Evolutionary conservation across 2,113 vertebrate species (phyloP), one percentile per base, ranked within the genome.

Genomic region (Corydoras sp.): DNA sequence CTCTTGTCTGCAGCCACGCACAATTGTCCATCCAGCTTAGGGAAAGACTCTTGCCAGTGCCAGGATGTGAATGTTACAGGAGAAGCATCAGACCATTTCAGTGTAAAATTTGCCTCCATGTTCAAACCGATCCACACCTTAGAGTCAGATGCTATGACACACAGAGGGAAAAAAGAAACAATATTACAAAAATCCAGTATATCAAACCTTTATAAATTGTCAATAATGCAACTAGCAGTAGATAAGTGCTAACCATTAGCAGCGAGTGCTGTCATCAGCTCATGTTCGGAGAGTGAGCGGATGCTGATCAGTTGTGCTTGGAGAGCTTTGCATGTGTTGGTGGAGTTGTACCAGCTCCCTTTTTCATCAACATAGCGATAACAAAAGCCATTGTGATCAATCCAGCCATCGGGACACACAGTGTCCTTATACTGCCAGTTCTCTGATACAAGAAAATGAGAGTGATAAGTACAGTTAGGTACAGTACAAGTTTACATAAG

Each of bases 41-140:
- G 81, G 30, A 84, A 84, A 48, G 93, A 95, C 13, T 98, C 90
- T 76, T 90, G 85, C 65, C 80, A 85, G 71, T 94, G 81, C 95
- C 95, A 99, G 49, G 88, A 85, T 53, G 93, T 95, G 72, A 96
- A 87, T 69, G 84, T 88, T 32, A 93, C 89, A 1, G 88, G 77
- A 5, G 89, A 92, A 24, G 86, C 82, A 69, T 92, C 92, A 15
- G 91, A 92, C 95, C 95, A 99, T 80, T 90, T 80, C 43, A 76
- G 72, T 58, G 84, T 73, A 2, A 77, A 82, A 2, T 86, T 84
- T 0, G 68, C 83, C 60, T 43, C 87, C 79, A 83, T 93, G 81
- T 83, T 85, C 65, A 98, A 89, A 62, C 96, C 95, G 74, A 95
- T 95, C 95, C 96, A 99, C 4, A 89, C 83, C 77, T 91, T 92